These are phyloP conservation scores for Apus apus DNA, from an alignment of 2,113 vertebrate species.

Conservation along the genomic window DNA sequence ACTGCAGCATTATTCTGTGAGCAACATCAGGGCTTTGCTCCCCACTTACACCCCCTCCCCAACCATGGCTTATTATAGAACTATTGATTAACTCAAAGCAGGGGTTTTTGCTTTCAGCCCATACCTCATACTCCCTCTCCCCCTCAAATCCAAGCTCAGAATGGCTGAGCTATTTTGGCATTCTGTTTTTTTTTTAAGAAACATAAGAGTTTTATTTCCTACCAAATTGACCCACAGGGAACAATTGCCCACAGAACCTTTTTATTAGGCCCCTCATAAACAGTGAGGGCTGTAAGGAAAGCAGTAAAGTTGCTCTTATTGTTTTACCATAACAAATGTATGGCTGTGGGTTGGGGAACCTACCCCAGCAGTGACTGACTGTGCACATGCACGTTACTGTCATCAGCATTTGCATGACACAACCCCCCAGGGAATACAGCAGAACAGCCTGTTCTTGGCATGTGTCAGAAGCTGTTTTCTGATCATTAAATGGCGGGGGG, in stretches of 20 bases:
- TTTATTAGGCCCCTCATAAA: conserved; percentile 76
- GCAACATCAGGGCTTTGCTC: not conserved
- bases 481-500: not conserved
- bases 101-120: not conserved
- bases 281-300: conserved; percentile 70
- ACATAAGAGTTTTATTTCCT: conserved; percentile 66
- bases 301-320: conserved; percentile 33
- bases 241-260: conserved; percentile 77
- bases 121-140: not conserved
- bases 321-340: conserved; percentile 1
- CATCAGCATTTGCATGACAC: not conserved
- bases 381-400: not conserved
- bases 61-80: not conserved
- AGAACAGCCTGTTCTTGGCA: not conserved
- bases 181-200: conserved; percentile 16
- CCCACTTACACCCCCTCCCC: not conserved
- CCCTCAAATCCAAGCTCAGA: not conserved
- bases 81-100: not conserved
- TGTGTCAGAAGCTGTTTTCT: not conserved
- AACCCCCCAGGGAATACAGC: accelerated
- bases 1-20: conserved; percentile 43
- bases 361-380: not conserved
- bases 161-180: not conserved
- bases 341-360: not conserved
- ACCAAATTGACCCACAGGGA: conserved; percentile 70